These are phyloP conservation scores for Megamerina dolium DNA, from an alignment of 2,888 invertebrate species.

Conservation along the genomic window DNA sequence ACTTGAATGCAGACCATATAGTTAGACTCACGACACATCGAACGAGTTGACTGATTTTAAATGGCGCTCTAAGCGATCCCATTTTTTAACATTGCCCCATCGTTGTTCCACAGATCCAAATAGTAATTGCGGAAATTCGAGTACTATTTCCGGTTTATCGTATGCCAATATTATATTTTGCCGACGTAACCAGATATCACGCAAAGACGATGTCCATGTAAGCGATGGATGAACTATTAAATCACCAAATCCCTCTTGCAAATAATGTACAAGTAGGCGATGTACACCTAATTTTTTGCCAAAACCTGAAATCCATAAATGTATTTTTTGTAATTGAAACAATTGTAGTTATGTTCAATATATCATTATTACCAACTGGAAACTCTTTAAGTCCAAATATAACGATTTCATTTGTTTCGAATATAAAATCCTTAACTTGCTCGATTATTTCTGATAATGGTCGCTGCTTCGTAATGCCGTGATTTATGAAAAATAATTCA, in stretches of 20 bases:
- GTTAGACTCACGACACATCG: conserved; percentile 43
- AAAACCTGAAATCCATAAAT: conserved; percentile 48
- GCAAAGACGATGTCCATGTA: conserved; percentile 50
- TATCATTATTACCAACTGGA: conserved; percentile 50
- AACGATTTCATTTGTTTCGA: conserved; percentile 56
- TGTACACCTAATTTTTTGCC: conserved; percentile 50
- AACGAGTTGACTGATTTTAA: conserved; percentile 44
- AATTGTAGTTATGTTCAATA: background rate
- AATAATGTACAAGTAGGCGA: conserved; percentile 51
- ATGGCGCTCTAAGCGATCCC: conserved; percentile 53
- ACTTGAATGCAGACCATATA: background rate
- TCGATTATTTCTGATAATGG: conserved; percentile 51
- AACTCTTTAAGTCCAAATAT: conserved; percentile 58
- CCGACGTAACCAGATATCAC: conserved; percentile 51
- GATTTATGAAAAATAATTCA: conserved; percentile 54
- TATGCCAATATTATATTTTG: conserved; percentile 54
- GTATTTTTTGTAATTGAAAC: too few relatives aligned
- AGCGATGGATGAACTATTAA: conserved; percentile 51
- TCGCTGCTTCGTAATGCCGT: conserved; percentile 52
- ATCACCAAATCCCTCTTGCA: conserved; percentile 54
- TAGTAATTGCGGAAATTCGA: conserved; percentile 43
- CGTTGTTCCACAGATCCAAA: conserved; percentile 58
- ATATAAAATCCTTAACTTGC: conserved; percentile 54
- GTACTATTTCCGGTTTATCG: conserved; percentile 47
- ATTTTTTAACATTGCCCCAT: conserved; percentile 61